Percentiles rank a stretch among this genome's conserved stretches.
Conservation (phyloP, 2,888 invertebrate genomes). For the Loripinus fragilis region DNA sequence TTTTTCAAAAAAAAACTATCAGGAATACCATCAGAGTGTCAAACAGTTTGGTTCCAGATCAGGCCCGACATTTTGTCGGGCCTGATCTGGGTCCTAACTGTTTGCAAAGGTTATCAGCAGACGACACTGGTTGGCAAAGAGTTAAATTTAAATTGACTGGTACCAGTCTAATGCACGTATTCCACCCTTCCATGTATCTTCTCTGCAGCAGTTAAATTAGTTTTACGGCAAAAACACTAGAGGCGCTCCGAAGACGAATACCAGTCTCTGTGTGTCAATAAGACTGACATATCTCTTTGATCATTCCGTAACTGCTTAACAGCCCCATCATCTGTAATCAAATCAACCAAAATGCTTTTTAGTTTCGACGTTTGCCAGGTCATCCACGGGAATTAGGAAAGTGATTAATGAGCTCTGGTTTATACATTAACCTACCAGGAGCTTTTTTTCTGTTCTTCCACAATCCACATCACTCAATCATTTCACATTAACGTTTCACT, state of each 20-base stretch:
- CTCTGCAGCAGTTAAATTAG: not conserved
- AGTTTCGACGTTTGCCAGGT: conserved; percentile 17
- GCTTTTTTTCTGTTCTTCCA: not conserved
- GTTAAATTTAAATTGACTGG: too few relatives aligned
- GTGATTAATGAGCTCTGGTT: conserved; percentile 15
- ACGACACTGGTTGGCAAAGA: too few relatives aligned
- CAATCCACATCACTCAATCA: conserved; percentile 11
- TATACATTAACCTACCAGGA: conserved; percentile 5
- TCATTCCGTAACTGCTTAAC: conserved; percentile 9
- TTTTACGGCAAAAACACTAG: not conserved
- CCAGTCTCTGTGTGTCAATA: conserved; percentile 5
- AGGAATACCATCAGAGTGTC: too few relatives aligned
- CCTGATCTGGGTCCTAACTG: too few relatives aligned
- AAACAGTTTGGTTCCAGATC: too few relatives aligned
- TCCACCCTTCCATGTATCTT: too few relatives aligned
- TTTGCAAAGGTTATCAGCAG: too few relatives aligned
- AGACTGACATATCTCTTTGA: conserved; percentile 11
- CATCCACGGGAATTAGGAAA: conserved; percentile 2
- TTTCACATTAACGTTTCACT: conserved; percentile 2
- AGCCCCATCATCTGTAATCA: conserved; percentile 10
- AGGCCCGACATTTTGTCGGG: too few relatives aligned
- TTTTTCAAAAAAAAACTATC: too few relatives aligned
- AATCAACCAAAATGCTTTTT: conserved; percentile 16
- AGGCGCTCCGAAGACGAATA: conserved; percentile 7
- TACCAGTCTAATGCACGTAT: too few relatives aligned